Conservation (phyloP, 2,797 vertebrate species). For the Sebastes kiyomatsui region DNA sequence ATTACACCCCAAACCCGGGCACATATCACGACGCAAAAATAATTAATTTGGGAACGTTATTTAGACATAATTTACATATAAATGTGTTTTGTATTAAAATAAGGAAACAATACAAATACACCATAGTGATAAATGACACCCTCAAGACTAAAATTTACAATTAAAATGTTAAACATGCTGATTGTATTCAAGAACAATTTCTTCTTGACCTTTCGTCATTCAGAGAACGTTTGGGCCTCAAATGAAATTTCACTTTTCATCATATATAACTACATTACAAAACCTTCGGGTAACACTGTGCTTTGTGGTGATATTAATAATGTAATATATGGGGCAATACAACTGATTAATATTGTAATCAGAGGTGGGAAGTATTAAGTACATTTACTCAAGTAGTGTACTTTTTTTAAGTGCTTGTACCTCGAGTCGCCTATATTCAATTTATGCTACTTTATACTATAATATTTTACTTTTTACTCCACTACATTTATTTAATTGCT, state of each 20-base stretch:
- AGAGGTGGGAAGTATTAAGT: not conserved
- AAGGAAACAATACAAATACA: constrained; percentile 84
- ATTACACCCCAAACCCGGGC: constrained; percentile 61
- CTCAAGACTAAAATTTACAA: constrained; percentile 89
- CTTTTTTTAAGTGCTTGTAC: too few relatives aligned
- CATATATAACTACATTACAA: not conserved
- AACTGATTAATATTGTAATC: not conserved
- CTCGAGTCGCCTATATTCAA: too few relatives aligned
- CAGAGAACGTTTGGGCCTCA: not conserved
- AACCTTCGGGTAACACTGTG: not conserved
- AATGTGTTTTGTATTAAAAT: constrained; percentile 87
- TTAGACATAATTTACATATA: constrained; percentile 93
- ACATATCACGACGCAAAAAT: constrained; percentile 61
- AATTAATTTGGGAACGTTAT: constrained; percentile 88
- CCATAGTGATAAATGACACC: constrained; percentile 85
- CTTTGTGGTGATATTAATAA: not conserved
- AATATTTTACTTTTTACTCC: not conserved
- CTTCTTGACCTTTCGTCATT: constrained; percentile 84
- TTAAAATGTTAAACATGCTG: constrained; percentile 90
- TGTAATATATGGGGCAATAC: not conserved
- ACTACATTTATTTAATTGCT: not conserved
- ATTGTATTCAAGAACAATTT: constrained; percentile 88
- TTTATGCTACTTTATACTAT: not conserved
- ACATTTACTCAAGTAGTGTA: too few relatives aligned
- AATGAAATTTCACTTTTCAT: constrained; percentile 14